Base-by-base conservation (phyloP, 2,888 invertebrate species). In the Dicranocentrus wangi region DNA sequence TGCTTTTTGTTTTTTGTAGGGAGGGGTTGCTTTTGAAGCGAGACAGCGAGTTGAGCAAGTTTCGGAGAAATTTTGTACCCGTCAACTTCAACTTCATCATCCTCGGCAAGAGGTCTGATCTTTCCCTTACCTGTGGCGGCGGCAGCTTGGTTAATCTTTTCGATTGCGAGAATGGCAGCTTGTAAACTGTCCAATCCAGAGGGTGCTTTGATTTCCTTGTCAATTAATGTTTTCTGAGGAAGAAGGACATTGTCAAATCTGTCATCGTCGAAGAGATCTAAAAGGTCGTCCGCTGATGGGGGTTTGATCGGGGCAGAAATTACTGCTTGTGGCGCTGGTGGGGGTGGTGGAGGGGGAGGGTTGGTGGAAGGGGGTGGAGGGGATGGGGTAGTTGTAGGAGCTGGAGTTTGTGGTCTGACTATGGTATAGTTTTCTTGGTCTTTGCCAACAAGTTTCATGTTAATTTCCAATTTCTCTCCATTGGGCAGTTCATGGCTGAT, bases 391-490 rank as follows among this genome's bases (percentile, higher is more conserved):
- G n/a, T n/a, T n/a, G n/a, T n/a, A 7, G 2, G 5, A 42, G 8
- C 19, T 42, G 43, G n/a, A 21, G 17, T 25, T 51, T 32, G 23
- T 3, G 27, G 13, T 60, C 17, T 39, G 23, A 1, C 39, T 63
- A 39, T n/a, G 10, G 1, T 39, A 2, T 58, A n/a, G n/a, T 1
- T 61, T 28, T 1, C 32, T 15, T 21, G 10, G 3, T 55, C 51
- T 13, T 27, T 47, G 43, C 65, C 65, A 3, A 32, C 27, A 25
- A 77, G 27, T 65, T 83, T 83, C 58, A 85, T 60, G 55, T 75
- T 84, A 19, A 85, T 84, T 61, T 85, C 82, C 13, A 85, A 73
- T 43, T 72, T 83, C 32, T 84, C 85, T 53, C 85, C 85, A 32
- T 81, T 79, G 1, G 82, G 84, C 1, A 85, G 32, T 65, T 84